Conservation (phyloP, 2,888 invertebrate species). For the Amphipoea oculea region DNA sequence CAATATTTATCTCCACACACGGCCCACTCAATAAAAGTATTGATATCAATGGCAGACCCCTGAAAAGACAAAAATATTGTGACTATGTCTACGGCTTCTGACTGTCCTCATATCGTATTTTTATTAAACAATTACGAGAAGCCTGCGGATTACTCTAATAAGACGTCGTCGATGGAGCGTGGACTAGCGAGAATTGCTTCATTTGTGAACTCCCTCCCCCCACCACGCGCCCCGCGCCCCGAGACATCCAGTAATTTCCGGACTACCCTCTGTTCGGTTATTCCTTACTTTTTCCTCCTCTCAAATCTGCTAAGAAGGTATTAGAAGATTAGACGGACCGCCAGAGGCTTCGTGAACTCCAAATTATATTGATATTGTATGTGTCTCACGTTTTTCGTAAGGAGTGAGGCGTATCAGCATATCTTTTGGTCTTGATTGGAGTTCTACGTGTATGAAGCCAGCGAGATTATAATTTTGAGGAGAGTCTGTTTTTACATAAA, state of each 20-base stretch:
- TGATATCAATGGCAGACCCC: conserved; percentile 1
- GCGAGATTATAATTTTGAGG: conserved; percentile 15
- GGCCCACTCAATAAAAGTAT: not conserved
- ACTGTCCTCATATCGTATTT: conserved; percentile 55
- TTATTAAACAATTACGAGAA: conserved; percentile 61
- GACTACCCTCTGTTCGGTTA: conserved; percentile 64
- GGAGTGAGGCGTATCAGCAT: conserved; percentile 49
- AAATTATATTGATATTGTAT: conserved; percentile 68
- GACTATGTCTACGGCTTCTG: not conserved
- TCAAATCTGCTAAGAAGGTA: conserved; percentile 65
- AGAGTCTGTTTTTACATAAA: not conserved
- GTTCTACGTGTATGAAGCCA: conserved; percentile 36
- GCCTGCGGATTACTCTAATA: conserved; percentile 64
- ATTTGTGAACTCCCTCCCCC: conserved; percentile 59
- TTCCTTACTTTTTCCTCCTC: conserved; percentile 64
- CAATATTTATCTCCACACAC: not conserved
- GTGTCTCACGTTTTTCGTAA: conserved; percentile 62
- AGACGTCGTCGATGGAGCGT: conserved; percentile 62
- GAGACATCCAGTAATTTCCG: conserved; percentile 68
- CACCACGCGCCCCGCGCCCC: conserved; percentile 10
- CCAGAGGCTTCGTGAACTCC: conserved; percentile 60
- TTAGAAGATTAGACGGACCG: conserved; percentile 66
- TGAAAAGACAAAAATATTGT: conserved; percentile 11
- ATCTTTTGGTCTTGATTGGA: conserved; percentile 47
- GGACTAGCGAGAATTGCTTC: conserved; percentile 67